A percentile compares a stretch with the other conserved stretches of the same genome.
Conservation (phyloP, 1,140 invertebrate species). For the Drosophila elegans region DNA sequence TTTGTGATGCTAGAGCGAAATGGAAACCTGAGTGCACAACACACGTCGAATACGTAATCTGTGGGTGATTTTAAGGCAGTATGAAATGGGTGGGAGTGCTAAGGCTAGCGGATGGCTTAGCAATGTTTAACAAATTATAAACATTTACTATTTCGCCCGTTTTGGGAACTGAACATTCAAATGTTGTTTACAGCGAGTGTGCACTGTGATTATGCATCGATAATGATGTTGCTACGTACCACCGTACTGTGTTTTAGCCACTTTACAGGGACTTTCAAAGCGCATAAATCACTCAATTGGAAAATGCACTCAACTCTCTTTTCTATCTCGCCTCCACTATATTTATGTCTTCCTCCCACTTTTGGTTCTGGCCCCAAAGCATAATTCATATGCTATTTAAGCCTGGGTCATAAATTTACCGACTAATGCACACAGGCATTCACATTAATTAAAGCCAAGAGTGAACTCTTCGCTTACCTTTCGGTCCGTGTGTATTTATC, state of each 20-base stretch:
- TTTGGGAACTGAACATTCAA: neutral
- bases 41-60: constrained; percentile 54
- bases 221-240: neutral
- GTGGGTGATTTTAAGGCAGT: constrained; percentile 5
- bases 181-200: constrained; percentile 1
- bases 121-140: constrained; percentile 50
- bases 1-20: constrained; percentile 31
- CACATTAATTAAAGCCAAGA: constrained; percentile 78
- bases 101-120: constrained; percentile 20
- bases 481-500: constrained; percentile 27
- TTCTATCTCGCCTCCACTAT: constrained; percentile 15
- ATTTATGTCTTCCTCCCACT: neutral
- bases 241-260: constrained; percentile 34
- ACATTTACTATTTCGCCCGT: constrained; percentile 51
- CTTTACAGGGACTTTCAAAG: constrained; percentile 69
- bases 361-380: constrained; percentile 46
- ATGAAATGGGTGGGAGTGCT: neutral
- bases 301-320: constrained; percentile 59
- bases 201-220: constrained; percentile 36
- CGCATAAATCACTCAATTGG: constrained; percentile 83
- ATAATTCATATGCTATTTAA: constrained; percentile 82
- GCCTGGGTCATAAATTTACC: constrained; percentile 73
- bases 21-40: constrained; percentile 39
- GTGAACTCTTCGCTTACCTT: constrained; percentile 43
- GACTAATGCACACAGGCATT: constrained; percentile 40